phyloP scores from a whole-genome alignment of 2,797 vertebrate genomes.

The Lutjanus campechanus region DNA sequence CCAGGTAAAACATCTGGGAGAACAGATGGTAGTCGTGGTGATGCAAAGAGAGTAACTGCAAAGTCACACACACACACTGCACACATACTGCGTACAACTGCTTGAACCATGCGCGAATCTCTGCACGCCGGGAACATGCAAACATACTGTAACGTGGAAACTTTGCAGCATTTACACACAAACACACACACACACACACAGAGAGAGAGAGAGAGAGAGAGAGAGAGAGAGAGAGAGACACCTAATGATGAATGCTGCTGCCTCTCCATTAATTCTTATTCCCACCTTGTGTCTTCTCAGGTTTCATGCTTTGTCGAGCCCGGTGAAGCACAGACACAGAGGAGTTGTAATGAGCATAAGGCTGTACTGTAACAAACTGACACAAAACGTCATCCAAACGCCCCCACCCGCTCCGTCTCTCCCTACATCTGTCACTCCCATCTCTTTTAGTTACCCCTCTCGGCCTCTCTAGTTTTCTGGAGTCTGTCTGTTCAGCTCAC shows the following conservation, averaged over 20 bases:
- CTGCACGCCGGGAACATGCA: background rate
- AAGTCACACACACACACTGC: background rate
- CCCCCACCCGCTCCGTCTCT: background rate
- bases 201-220: no score
- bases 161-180: background rate
- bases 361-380: background rate
- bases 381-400: conserved; percentile 16
- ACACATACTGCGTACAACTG: background rate
- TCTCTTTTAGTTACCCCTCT: conserved; percentile 7
- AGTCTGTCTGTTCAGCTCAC: conserved; percentile 7
- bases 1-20: conserved; percentile 38
- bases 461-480: background rate
- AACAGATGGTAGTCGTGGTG: conserved; percentile 44
- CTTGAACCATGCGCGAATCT: background rate
- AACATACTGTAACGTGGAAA: background rate
- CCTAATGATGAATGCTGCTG: conserved; percentile 9
- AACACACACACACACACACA: background rate
- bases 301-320: conserved; percentile 27
- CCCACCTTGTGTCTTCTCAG: conserved; percentile 17
- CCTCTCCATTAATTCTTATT: conserved; percentile 22
- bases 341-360: conserved; percentile 7
- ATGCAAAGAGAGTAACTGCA: conserved; percentile 40
- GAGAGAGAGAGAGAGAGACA: no score
- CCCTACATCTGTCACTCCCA: conserved; percentile 9
- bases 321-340: conserved; percentile 5